phyloP scores from a whole-genome alignment of 2,888 invertebrate species.

The Portevinia maculata region DNA sequence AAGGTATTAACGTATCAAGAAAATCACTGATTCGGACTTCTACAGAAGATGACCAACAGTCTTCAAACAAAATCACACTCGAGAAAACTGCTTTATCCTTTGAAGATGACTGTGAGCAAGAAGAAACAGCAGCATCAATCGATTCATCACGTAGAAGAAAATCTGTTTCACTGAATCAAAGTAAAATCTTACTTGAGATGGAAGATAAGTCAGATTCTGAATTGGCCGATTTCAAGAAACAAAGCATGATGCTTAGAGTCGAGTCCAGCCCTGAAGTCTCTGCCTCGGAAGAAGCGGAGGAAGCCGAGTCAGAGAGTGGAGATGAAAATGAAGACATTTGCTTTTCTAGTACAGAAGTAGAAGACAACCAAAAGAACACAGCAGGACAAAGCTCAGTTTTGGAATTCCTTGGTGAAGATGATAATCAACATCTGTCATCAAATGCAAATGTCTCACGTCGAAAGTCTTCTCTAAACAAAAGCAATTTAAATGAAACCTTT shows the following conservation, averaged over 20 bases:
- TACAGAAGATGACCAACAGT: slow-evolving; percentile 20
- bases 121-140: slow-evolving; percentile 8
- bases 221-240: not conserved
- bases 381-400: slow-evolving; percentile 16
- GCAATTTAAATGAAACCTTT: slow-evolving; percentile 59
- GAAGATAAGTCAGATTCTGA: not conserved
- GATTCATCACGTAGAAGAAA: slow-evolving; percentile 9
- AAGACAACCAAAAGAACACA: not conserved
- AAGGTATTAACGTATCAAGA: slow-evolving; percentile 49
- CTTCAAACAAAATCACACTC: slow-evolving; percentile 21
- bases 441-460: slow-evolving; percentile 23
- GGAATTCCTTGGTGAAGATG: slow-evolving; percentile 50
- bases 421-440: not conserved
- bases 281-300: slow-evolving; percentile 1
- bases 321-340: slow-evolving; percentile 26
- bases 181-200: not conserved
- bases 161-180: slow-evolving; percentile 7
- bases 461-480: slow-evolving; percentile 34
- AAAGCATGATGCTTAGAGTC: not conserved
- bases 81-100: slow-evolving; percentile 20
- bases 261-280: not conserved
- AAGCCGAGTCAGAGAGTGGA: not conserved
- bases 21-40: slow-evolving; percentile 16
- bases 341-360: slow-evolving; percentile 41
- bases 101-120: slow-evolving; percentile 14